phyloP scores from a whole-genome alignment of 1,140 invertebrate species.

The Muscidifurax raptorellus region DNA sequence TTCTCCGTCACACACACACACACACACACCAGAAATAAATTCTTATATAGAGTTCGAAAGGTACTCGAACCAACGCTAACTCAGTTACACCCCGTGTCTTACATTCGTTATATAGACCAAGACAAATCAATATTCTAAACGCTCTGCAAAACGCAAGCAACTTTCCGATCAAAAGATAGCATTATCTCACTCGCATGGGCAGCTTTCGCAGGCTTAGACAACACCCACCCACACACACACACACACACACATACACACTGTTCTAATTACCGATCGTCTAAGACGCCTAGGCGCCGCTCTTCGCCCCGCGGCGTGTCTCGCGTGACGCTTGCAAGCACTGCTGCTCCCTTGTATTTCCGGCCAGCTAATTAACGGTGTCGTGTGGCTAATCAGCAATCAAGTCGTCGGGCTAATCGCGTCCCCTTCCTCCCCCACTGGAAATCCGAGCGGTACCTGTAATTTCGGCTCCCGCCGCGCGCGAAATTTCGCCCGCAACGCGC shows the following conservation, averaged over 20 bases:
- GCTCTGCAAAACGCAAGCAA: not conserved
- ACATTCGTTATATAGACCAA: not conserved
- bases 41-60: too few species aligned
- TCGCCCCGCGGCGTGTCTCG: constrained; percentile 17
- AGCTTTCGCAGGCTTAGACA: not conserved
- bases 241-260: not conserved
- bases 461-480: not conserved
- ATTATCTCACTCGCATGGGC: not conserved
- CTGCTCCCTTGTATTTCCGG: constrained; percentile 51
- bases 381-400: constrained; percentile 52
- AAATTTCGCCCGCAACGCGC: not conserved
- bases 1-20: too few species aligned
- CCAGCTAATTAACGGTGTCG: constrained; percentile 51
- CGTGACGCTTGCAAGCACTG: constrained; percentile 23
- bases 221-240: not conserved
- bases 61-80: too few species aligned
- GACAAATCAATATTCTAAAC: not conserved
- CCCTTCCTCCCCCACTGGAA: constrained; percentile 40
- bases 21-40: too few species aligned
- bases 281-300: constrained; percentile 1
- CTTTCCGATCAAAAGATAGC: not conserved
- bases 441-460: constrained; percentile 47
- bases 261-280: constrained; percentile 38
- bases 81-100: too few species aligned
- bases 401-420: constrained; percentile 41